Evolutionary conservation across 2,113 vertebrate species (phyloP).

Genomic region (Macroglossus sobrinus): DNA sequence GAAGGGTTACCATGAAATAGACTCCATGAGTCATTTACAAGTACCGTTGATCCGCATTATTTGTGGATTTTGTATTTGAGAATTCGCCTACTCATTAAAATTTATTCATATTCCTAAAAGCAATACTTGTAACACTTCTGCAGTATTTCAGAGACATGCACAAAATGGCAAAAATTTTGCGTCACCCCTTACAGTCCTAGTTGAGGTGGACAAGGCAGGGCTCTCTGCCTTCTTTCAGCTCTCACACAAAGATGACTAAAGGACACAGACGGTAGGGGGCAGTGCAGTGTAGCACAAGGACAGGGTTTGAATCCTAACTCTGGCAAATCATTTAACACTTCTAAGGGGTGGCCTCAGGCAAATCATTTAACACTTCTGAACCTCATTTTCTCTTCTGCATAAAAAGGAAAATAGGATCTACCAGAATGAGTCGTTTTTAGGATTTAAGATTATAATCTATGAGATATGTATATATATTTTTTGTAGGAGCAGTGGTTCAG

Average conservation of each 20-base stretch:
- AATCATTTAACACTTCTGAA: neutral
- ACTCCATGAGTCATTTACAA: neutral
- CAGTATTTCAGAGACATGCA: neutral
- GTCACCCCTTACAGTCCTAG: neutral
- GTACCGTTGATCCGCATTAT: neutral
- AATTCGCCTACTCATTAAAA: neutral
- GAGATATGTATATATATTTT: neutral
- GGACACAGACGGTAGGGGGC: neutral
- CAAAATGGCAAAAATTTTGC: neutral
- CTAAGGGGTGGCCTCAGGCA: neutral
- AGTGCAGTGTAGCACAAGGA: neutral
- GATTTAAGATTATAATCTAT: neutral
- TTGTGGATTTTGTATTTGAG: neutral
- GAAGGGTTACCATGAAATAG: neutral
- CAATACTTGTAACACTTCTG: neutral
- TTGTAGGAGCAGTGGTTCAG: neutral
- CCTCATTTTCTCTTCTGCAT: slow-evolving; percentile 11
- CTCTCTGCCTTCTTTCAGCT: neutral
- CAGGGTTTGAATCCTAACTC: neutral
- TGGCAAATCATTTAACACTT: too few species aligned
- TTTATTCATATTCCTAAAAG: slow-evolving; percentile 8
- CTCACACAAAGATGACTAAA: neutral
- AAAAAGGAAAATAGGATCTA: slow-evolving; percentile 17
- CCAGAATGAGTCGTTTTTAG: neutral
- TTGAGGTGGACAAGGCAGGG: neutral